These are phyloP conservation scores for Penaeus vannamei DNA, from an alignment of 1,140 invertebrate species.

Conservation along the genomic window DNA sequence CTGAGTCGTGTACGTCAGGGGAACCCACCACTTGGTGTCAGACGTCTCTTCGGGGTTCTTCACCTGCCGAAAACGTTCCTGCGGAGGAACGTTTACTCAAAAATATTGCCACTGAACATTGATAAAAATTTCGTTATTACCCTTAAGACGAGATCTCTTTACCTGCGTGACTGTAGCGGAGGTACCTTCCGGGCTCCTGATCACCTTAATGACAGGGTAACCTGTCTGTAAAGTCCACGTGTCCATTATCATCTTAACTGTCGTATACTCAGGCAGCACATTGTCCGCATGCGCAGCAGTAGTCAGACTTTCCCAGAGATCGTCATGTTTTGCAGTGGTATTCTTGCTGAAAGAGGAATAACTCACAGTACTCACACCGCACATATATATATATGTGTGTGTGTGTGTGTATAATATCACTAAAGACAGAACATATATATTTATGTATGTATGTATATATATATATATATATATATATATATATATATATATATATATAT, in stretches of 20 bases:
- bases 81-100: too few relatives aligned
- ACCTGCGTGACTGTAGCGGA: conserved; percentile 35
- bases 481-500: too few relatives aligned
- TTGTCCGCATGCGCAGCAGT: conserved; percentile 25
- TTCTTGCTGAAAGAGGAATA: conserved; percentile 27
- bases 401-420: too few relatives aligned
- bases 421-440: too few relatives aligned
- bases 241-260: conserved; percentile 82
- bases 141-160: neutral
- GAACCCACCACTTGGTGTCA: conserved; percentile 6
- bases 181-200: conserved; percentile 32
- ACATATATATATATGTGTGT: too few relatives aligned
- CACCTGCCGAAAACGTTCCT: too few relatives aligned
- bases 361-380: neutral
- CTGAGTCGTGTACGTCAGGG: conserved; percentile 1
- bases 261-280: conserved; percentile 74
- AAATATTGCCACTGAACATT: too few relatives aligned
- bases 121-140: too few relatives aligned
- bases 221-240: conserved; percentile 87
- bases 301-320: conserved; percentile 84
- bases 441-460: too few relatives aligned
- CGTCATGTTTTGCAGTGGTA: conserved; percentile 84
- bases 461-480: too few relatives aligned
- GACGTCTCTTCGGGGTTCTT: neutral
- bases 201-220: conserved; percentile 83